A percentile compares a stretch with the other conserved stretches of the same genome.
These are phyloP conservation scores for Bradypodion ventrale DNA, from an alignment of 2,797 vertebrate genomes.

Conservation along the genomic window DNA sequence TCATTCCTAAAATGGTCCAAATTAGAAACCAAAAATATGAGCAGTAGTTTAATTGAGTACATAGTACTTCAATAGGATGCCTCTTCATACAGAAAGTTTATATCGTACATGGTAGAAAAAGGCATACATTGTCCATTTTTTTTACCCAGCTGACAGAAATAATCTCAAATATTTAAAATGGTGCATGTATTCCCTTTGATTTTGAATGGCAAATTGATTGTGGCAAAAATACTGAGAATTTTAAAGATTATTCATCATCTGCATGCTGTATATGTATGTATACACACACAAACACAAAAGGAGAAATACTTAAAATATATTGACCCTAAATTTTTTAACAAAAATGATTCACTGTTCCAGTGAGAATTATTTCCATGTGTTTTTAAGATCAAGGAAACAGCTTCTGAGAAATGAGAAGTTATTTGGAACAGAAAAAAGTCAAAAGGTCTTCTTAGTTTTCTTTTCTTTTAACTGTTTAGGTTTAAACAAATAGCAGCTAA, in stretches of 20 bases:
- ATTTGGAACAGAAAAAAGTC: constrained; percentile 33
- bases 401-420: constrained; percentile 57
- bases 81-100: constrained; percentile 39
- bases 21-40: constrained; percentile 35
- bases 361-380: constrained; percentile 39
- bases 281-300: background rate
- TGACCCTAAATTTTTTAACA: background rate
- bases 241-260: background rate
- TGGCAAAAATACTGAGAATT: constrained; percentile 7
- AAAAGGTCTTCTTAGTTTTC: constrained; percentile 29
- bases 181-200: constrained; percentile 31
- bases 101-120: constrained; percentile 35
- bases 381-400: constrained; percentile 53
- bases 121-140: constrained; percentile 45
- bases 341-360: constrained; percentile 36
- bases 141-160: constrained; percentile 1
- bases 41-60: background rate
- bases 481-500: constrained; percentile 23
- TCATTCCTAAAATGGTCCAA: background rate
- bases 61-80: background rate
- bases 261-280: background rate
- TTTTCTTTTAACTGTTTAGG: constrained; percentile 38
- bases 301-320: background rate
- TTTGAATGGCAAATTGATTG: background rate
- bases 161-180: constrained; percentile 22